Evolutionary conservation across 2,888 invertebrate species (phyloP).

Genomic region (Laspeyria flexula): DNA sequence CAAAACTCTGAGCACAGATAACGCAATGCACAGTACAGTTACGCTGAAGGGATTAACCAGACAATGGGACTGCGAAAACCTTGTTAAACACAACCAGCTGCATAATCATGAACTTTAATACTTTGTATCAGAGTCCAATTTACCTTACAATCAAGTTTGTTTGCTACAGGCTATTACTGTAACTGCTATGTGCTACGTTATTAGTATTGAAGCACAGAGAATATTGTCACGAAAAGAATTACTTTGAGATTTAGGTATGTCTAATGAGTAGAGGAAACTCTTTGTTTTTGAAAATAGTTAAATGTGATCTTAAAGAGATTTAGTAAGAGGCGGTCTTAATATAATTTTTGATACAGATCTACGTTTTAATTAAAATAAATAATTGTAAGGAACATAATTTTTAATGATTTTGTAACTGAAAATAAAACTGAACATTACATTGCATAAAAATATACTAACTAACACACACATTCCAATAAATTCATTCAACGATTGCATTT

Average conservation of each 20-base stretch:
- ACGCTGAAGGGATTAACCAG: conserved; percentile 37
- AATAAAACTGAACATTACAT: too few relatives aligned
- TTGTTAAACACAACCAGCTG: conserved; percentile 16
- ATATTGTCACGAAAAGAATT: conserved; percentile 33
- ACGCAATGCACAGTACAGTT: conserved; percentile 28
- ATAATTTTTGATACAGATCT: too few relatives aligned
- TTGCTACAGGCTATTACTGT: conserved; percentile 33
- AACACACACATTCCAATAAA: too few relatives aligned
- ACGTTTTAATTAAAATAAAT: too few relatives aligned
- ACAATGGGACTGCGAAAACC: conserved; percentile 36
- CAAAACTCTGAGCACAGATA: conserved; percentile 25
- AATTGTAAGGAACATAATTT: too few relatives aligned
- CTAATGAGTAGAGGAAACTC: background rate
- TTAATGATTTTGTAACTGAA: too few relatives aligned
- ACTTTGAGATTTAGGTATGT: background rate
- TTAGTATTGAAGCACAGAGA: conserved; percentile 21
- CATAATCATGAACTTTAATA: conserved; percentile 13
- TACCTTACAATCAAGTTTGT: conserved; percentile 18
- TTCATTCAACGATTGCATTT: too few relatives aligned
- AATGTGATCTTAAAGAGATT: too few relatives aligned
- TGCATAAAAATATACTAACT: too few relatives aligned
- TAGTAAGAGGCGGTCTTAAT: too few relatives aligned
- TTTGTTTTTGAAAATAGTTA: too few relatives aligned
- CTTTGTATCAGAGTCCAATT: background rate
- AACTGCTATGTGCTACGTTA: conserved; percentile 28